These are phyloP conservation scores for Corythucha ciliata DNA, from an alignment of 2,888 invertebrate species.

Conservation along the genomic window DNA sequence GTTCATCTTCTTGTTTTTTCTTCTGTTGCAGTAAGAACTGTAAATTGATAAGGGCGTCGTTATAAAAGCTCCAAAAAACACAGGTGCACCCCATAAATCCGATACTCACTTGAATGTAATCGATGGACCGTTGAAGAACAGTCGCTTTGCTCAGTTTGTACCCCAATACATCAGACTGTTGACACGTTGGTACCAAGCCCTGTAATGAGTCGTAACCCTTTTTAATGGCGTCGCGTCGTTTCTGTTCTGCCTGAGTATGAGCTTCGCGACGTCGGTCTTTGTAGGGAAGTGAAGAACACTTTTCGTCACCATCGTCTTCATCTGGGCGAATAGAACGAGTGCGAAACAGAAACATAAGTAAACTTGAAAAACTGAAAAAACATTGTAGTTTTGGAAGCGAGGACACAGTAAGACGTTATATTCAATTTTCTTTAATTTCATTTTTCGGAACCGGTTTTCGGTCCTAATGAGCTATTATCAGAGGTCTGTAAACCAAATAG, in stretches of 20 bases:
- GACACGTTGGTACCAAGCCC: constrained; percentile 86
- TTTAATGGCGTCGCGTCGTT: constrained; percentile 91
- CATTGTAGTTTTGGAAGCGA: too few species aligned
- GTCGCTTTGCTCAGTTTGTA: constrained; percentile 95
- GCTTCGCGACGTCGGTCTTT: constrained; percentile 90
- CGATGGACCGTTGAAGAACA: constrained; percentile 86
- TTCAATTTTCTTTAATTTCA: too few species aligned
- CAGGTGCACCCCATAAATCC: too few species aligned
- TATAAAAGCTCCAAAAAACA: too few species aligned
- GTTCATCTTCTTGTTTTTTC: constrained; percentile 88
- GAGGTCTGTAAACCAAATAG: too few species aligned
- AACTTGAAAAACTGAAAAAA: too few species aligned
- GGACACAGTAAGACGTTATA: too few species aligned
- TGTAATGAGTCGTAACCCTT: constrained; percentile 92
- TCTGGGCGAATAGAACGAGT: too few species aligned
- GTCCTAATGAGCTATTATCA: too few species aligned
- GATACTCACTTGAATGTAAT: constrained; percentile 75
- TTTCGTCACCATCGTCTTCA: constrained; percentile 51
- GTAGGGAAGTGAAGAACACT: constrained; percentile 62
- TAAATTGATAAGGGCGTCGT: constrained; percentile 27
- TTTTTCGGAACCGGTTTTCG: too few species aligned
- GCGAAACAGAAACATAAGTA: too few species aligned
- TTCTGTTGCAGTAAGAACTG: constrained; percentile 86
- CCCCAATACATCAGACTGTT: constrained; percentile 81
- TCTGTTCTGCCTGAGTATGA: constrained; percentile 94